A percentile compares a stretch with the other conserved stretches of the same genome.
Conservation (phyloP, 2,888 invertebrate species). For the Thecophora atra region DNA sequence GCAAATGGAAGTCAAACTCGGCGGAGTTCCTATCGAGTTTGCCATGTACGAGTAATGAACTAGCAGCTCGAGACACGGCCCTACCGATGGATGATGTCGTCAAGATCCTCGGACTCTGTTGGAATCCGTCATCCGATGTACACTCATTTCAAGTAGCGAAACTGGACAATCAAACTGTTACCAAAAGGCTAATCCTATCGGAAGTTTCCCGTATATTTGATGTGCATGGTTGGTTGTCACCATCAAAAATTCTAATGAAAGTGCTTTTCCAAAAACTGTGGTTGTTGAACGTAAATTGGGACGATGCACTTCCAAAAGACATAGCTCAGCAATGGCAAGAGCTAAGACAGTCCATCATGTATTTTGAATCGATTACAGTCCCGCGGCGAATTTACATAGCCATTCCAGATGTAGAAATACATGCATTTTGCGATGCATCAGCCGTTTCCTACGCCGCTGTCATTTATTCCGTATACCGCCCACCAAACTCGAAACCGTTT, state of each 20-base stretch:
- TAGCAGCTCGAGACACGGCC: too few species aligned
- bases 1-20: conserved; percentile 9
- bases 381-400: too few species aligned
- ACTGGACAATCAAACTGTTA: background rate
- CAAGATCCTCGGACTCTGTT: background rate
- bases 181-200: background rate
- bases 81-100: background rate
- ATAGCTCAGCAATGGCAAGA: background rate
- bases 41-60: too few species aligned
- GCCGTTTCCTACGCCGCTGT: too few species aligned
- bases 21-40: background rate
- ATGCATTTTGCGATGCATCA: background rate
- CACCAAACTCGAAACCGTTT: too few species aligned
- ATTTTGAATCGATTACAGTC: background rate
- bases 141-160: background rate
- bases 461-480: too few species aligned
- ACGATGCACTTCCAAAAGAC: background rate
- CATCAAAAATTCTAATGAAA: conserved; percentile 1
- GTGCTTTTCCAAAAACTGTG: background rate
- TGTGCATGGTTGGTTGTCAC: background rate
- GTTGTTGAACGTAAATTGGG: background rate
- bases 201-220: background rate
- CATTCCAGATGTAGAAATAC: too few species aligned
- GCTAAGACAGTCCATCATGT: too few species aligned
- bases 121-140: background rate